Evolutionary conservation across 92 coral and sea anemone genomes (phyloP), one percentile per base, ranked within the genome.

Genomic region (Epizoanthus stellaris): DNA sequence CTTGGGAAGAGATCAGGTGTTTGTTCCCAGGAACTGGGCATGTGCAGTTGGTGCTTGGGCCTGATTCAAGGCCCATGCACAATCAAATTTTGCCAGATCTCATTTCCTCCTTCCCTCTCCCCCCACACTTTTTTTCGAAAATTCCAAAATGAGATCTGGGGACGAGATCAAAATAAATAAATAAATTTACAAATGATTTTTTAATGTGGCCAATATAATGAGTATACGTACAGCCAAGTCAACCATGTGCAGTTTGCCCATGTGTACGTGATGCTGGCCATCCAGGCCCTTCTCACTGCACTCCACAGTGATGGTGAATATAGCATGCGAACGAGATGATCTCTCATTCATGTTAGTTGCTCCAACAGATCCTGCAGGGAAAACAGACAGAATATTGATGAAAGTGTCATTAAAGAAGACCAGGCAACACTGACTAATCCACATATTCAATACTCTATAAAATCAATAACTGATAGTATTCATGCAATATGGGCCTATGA

Each of bases 221-320:
- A 49, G 2, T 12, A 5, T 17, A 94, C 98, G 87, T 85, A 96
- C 99, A 89, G 99, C 99, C 64, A 96, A 90, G 85, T 96, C 99
- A 39, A 96, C 99, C 85, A 96, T 89, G 82, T 96, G 99, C 11
- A 96, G 97, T 84, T 96, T 96, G 66, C 99, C 99, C 99, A 96
- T 94, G 63, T 95, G 96, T 13, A 96, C 98, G 85, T 96, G 99
- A 23, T 96, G 98, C 82, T 94, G 99, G 16, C 99, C 99, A 94
- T 96, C 99, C 36, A 87, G 82, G 1, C 99, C 99, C 61, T 96
- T 96, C 84, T 96, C 99, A 76, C 99, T 96, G 56, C 99, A 93
- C 80, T 96, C 99, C 70, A 96, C 98, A 13, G 99, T 96, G 5
- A 94, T 96, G 87, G 90, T 85, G 88, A 96, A 96, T 63, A 96